Percentiles rank a stretch among this genome's conserved stretches.
These are phyloP conservation scores for Chrysodeixis includens DNA, from an alignment of 2,888 invertebrate species.

Conservation along the genomic window DNA sequence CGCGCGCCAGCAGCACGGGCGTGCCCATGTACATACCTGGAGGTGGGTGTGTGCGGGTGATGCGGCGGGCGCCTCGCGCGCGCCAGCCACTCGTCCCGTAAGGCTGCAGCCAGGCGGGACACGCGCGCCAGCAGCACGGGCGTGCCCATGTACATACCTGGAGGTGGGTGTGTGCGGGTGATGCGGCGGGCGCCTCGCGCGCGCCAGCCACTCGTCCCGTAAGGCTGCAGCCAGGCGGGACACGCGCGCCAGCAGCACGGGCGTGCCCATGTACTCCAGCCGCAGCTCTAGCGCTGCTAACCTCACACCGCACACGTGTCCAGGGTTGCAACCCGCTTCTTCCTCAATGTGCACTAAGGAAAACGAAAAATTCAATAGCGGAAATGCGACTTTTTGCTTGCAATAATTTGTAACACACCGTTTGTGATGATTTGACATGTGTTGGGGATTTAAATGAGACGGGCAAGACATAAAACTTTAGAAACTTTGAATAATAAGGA, in stretches of 20 bases:
- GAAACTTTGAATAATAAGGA: too few relatives aligned
- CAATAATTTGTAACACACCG: neutral
- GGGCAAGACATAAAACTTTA: too few relatives aligned
- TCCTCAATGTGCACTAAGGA: constrained; percentile 94
- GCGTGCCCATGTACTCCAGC: constrained; percentile 99
- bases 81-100: too few relatives aligned
- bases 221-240: constrained; percentile 94
- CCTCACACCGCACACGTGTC: constrained; percentile 95
- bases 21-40: too few relatives aligned
- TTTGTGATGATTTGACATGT: too few relatives aligned
- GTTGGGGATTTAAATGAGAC: too few relatives aligned
- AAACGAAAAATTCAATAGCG: neutral
- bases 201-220: constrained; percentile 94
- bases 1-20: constrained; percentile 1
- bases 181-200: constrained; percentile 39
- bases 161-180: constrained; percentile 58
- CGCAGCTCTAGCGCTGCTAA: constrained; percentile 96
- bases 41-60: too few relatives aligned
- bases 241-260: constrained; percentile 96
- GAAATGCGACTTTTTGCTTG: neutral
- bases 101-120: neutral
- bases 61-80: too few relatives aligned
- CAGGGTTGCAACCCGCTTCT: constrained; percentile 96
- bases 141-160: constrained; percentile 37
- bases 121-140: neutral